Base-by-base conservation (phyloP, 2,113 vertebrate genomes). In the Canis aureus region DNA sequence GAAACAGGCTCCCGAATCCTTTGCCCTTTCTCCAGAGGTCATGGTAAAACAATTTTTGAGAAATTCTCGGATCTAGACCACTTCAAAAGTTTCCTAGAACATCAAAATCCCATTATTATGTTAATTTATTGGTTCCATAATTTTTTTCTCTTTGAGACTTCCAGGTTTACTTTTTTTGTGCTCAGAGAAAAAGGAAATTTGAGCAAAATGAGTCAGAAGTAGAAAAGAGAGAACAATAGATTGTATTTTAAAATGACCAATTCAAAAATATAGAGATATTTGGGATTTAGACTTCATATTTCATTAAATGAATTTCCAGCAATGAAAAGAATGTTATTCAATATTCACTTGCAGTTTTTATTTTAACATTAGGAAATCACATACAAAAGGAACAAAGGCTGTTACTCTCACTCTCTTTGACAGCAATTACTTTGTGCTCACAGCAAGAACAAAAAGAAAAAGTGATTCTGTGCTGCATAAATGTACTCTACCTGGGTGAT, bases 331-430 rank as follows among this genome's bases (percentile, higher is more conserved):
- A 78, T 35, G 51, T 29, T 93, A 93, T 88, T 93, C 85, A 92
- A 82, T 57, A 92, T 5, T 20, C 35, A 95, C 74, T 29, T 83
- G 23, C n/a, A 60, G 76, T 60, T 95, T 84, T 81, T 89, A 22
- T 51, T 49, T 88, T 73, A 84, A 82, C 9, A 23, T 25, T 93
- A 20, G 19, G 69, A 91, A 97, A 94, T 5, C 17, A 83, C 35
- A 74, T 29, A 71, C 29, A 91, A 91, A 96, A 91, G 29, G n/a
- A 96, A 95, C 29, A 87, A 22, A 78, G 62, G 91, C 76, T 82
- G 64, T 51, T 82, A 43, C 53, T 73, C 89, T 90, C 38, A 88
- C 66, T 94, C 51, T 51, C 62, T 80, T 66, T 92, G 78, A 92
- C 78, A 59, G 49, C 29, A 57, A 87, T 94, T 78, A 86, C 49